Conservation (phyloP, 2,113 vertebrate genomes). For the Origma solitaria region DNA sequence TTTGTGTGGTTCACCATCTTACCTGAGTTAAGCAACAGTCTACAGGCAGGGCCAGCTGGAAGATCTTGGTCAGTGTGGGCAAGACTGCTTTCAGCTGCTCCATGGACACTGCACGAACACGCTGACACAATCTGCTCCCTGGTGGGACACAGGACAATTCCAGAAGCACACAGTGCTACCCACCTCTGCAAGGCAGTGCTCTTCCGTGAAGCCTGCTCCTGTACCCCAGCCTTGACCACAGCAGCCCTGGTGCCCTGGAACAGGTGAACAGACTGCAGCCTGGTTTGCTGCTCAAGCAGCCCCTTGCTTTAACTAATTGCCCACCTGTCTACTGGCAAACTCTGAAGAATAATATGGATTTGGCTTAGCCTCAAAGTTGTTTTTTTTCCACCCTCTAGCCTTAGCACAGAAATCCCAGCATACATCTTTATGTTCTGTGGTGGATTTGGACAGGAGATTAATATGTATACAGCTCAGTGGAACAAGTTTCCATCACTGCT, state of each 20-base stretch:
- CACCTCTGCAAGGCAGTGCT: not conserved
- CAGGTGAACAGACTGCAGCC: not conserved
- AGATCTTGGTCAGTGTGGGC: not conserved
- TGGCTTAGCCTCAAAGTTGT: not conserved
- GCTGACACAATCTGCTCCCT: not conserved
- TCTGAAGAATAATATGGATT: not conserved
- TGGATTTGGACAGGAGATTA: not conserved
- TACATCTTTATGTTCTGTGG: not conserved
- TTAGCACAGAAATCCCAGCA: not conserved
- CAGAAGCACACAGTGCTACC: not conserved
- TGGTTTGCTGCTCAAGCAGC: not conserved
- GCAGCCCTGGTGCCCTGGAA: fast-evolving
- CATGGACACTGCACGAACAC: fast-evolving
- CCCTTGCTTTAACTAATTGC: not conserved
- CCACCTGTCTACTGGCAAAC: not conserved
- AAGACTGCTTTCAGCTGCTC: not conserved
- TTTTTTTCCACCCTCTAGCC: not conserved
- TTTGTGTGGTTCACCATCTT: not conserved
- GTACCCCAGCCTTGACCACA: not conserved
- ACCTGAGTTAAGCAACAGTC: not conserved
- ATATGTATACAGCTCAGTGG: not conserved
- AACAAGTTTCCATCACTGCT: not conserved
- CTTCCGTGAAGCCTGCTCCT: not conserved
- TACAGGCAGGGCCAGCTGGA: not conserved
- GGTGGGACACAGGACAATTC: not conserved